Conservation (phyloP, 2,888 invertebrate genomes). For the Eupithecia exiguata region DNA sequence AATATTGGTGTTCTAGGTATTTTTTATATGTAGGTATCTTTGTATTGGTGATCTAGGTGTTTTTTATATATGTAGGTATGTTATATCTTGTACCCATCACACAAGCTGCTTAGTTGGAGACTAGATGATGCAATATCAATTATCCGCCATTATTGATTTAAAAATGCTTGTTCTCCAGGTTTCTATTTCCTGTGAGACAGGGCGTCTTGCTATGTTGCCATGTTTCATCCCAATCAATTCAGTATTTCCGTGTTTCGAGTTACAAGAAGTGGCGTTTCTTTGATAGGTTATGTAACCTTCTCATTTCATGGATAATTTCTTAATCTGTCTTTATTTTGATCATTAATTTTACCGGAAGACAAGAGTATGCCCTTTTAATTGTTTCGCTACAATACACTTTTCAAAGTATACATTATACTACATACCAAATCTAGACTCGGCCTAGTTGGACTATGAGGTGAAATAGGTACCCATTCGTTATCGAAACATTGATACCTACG, state of each 20-base stretch:
- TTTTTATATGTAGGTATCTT: too few species aligned
- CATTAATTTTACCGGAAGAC: not conserved
- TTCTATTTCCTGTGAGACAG: too few species aligned
- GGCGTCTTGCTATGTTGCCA: not conserved
- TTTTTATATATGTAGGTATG: too few species aligned
- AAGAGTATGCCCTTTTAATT: not conserved
- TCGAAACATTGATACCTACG: constrained; percentile 31
- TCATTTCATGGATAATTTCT: not conserved
- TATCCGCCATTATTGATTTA: too few species aligned
- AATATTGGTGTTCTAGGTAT: too few species aligned
- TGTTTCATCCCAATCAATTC: not conserved
- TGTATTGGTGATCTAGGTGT: too few species aligned
- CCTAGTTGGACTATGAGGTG: constrained; percentile 39
- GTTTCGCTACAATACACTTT: not conserved
- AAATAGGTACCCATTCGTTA: constrained; percentile 33
- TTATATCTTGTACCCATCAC: too few species aligned
- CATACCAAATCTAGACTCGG: constrained; percentile 14
- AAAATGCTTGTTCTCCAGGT: too few species aligned
- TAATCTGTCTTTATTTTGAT: not conserved
- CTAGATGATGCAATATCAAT: too few species aligned
- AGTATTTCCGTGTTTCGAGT: not conserved
- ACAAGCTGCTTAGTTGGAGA: too few species aligned
- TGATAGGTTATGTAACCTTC: not conserved
- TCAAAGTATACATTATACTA: not conserved
- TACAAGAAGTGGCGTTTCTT: not conserved